Evolutionary conservation across 2,888 invertebrate genomes (phyloP), one percentile per base, ranked within the genome.

Genomic region (Mayetiola destructor): DNA sequence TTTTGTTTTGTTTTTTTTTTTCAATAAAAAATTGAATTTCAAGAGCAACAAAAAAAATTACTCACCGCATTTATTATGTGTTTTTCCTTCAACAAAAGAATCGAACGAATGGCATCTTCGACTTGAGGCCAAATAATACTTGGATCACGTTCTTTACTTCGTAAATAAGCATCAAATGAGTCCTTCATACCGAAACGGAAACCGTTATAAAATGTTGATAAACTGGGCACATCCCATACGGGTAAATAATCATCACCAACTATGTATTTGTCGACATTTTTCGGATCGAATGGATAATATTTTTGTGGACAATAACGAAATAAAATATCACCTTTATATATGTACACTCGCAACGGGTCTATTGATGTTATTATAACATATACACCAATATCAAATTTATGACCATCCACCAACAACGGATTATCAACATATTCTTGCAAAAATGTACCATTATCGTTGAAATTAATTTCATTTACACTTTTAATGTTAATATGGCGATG

Each of bases 351-450:
- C 21, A 97, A 72, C 1, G 97, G 97, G 71, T 91, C 80, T 1
- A 96, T 77, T 0, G 93, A 95, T 0, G 94, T 95, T 20, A 97
- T 74, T 1, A 87, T 84, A 0, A 89, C 88, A 68, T 97, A 97
- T 58, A 97, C 82, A 9, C 97, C 96, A 69, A 97, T 88, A 73
- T 97, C 97, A 72, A 97, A 97, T 75, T 94, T 95, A 70, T 89
- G 82, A 1, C 91, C 92, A 69, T 92, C 92, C 3, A 97, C 85
- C 18, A 97, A 75, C 63, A 88, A 82, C 4, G 96, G 96, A 61
- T 82, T 85, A 62, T 85, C 82, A 21, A 97, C 77, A 69, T 85
- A 97, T 70, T 94, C 88, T 68, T 96, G 96, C 2, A 96, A 79
- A 70, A 97, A 97, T 56, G 84, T 85, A 57, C 83, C 85, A 32